phyloP scores from a whole-genome alignment of 92 coral and sea anemone genomes.

The Hydrozoanthus gracilis region DNA sequence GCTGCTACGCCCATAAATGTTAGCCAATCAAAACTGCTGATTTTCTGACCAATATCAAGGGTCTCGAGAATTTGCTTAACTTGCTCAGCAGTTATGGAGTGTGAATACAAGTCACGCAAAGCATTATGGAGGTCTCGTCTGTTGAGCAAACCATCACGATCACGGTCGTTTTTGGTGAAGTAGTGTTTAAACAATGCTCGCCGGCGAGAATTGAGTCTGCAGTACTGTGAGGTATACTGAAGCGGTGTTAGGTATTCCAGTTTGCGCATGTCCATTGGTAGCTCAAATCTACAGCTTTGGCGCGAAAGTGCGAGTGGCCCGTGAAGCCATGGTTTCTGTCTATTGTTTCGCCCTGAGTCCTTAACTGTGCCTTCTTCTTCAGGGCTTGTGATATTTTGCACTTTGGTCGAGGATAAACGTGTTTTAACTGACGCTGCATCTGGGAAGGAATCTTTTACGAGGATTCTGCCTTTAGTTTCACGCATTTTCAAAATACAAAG shows the following conservation, averaged over 20 bases:
- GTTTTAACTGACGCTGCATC: background rate
- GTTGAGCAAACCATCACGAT: conserved; percentile 82
- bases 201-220: conserved; percentile 84
- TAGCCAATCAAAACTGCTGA: conserved; percentile 68
- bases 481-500: conserved; percentile 12
- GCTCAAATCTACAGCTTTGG: conserved; percentile 90
- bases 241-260: conserved; percentile 84
- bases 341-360: conserved; percentile 45
- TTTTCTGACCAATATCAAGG: conserved; percentile 70
- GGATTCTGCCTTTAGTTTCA: background rate
- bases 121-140: conserved; percentile 86
- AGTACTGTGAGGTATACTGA: conserved; percentile 82
- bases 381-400: conserved; percentile 54
- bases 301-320: conserved; percentile 94
- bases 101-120: conserved; percentile 83
- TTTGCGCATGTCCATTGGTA: conserved; percentile 92
- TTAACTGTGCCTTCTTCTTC: conserved; percentile 62
- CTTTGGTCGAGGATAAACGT: conserved; percentile 53
- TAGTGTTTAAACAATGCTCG: conserved; percentile 82
- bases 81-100: conserved; percentile 77
- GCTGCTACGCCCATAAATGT: conserved; percentile 85
- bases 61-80: conserved; percentile 77
- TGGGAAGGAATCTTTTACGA: conserved; percentile 28
- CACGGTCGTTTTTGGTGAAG: conserved; percentile 92
- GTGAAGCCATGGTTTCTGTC: conserved; percentile 79